These are phyloP conservation scores for Sphaerodactylus townsendi DNA, from an alignment of 2,113 vertebrate species.

Conservation along the genomic window DNA sequence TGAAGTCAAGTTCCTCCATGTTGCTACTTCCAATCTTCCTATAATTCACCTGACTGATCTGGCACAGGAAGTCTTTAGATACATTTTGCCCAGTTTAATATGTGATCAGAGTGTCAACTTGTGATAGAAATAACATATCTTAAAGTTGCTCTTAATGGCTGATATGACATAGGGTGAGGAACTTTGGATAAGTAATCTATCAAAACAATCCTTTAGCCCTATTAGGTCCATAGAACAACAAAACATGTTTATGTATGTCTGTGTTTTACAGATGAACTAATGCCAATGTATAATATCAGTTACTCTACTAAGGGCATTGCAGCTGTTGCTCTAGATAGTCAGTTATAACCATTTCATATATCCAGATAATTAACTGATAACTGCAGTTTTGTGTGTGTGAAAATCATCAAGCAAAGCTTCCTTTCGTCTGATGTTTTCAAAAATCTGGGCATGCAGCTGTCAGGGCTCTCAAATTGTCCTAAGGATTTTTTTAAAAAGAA, in stretches of 20 bases:
- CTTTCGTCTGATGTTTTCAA: slow-evolving; percentile 37
- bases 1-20: no score
- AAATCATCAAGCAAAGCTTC: not conserved
- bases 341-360: not conserved
- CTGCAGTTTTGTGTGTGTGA: not conserved
- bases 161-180: not conserved
- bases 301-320: not conserved
- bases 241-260: not conserved
- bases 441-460: slow-evolving; percentile 26
- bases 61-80: not conserved
- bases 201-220: not conserved
- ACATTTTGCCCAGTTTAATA: not conserved
- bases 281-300: not conserved
- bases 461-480: slow-evolving; percentile 22
- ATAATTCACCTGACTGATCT: not conserved
- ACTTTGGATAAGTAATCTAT: not conserved
- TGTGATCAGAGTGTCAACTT: not conserved
- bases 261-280: not conserved
- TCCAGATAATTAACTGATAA: not conserved
- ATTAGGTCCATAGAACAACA: not conserved
- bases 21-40: not conserved
- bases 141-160: not conserved
- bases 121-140: not conserved
- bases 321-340: not conserved
- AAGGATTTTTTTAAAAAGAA: slow-evolving; percentile 15